phyloP scores from a whole-genome alignment of 2,797 vertebrate species.

The Capromys pilorides region DNA sequence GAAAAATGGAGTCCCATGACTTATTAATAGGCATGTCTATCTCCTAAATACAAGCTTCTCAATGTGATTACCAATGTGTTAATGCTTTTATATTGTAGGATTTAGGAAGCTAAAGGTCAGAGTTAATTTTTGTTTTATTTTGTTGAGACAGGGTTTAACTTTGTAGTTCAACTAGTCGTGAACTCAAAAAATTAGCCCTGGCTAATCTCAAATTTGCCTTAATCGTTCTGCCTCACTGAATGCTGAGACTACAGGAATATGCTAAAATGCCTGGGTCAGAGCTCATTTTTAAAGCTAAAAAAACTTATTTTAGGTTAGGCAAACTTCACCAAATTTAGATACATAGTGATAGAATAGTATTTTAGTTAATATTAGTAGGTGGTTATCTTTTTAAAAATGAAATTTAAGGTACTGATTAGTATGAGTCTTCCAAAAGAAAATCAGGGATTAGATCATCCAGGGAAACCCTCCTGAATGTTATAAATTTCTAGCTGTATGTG shows the following conservation, averaged over 20 bases:
- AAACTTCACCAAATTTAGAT: not conserved
- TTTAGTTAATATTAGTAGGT: not conserved
- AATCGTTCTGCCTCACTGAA: not conserved
- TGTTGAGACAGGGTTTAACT: not conserved
- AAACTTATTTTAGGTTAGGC: not conserved
- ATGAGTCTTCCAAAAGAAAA: conserved; percentile 39
- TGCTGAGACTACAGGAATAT: not conserved
- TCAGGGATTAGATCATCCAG: not conserved
- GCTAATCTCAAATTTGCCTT: conserved; percentile 58
- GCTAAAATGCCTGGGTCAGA: not conserved
- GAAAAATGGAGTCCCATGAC: no score
- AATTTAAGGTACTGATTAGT: not conserved
- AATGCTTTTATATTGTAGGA: not conserved
- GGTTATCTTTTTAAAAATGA: conserved; percentile 47
- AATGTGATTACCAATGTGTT: not conserved
- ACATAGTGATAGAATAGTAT: not conserved
- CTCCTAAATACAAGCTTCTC: not conserved
- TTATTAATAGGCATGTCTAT: no score
- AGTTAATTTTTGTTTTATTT: conserved; percentile 29
- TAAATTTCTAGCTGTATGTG: conserved; percentile 39
- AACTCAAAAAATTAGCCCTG: not conserved
- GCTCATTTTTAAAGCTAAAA: conserved; percentile 39
- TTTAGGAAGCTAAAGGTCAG: conserved; percentile 37
- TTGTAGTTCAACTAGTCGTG: not conserved
- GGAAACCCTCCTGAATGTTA: not conserved